Evolutionary conservation across 2,113 vertebrate genomes (phyloP).

Genomic region (Plotosus lineatus): DNA sequence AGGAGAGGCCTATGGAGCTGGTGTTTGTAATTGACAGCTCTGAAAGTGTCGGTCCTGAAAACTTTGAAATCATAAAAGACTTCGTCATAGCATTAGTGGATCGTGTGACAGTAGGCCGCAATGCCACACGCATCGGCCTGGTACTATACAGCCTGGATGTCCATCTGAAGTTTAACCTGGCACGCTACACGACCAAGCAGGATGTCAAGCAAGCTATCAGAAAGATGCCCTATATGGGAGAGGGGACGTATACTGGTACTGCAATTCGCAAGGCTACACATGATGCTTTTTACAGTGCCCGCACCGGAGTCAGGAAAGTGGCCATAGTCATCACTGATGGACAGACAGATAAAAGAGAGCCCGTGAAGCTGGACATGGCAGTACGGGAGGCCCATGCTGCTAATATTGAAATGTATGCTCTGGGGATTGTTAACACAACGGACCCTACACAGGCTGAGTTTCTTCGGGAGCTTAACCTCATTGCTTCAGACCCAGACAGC

Average conservation of each 20-base stretch:
- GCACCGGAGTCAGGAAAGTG: constrained; percentile 81
- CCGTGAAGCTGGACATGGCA: constrained; percentile 81
- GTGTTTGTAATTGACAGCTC: constrained; percentile 93
- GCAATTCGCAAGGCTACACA: constrained; percentile 86
- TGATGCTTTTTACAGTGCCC: constrained; percentile 83
- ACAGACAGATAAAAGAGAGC: constrained; percentile 85
- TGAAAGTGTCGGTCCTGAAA: constrained; percentile 89
- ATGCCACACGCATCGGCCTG: constrained; percentile 85
- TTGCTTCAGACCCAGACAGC: constrained; percentile 86
- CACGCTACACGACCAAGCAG: constrained; percentile 73
- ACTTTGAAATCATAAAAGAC: constrained; percentile 91
- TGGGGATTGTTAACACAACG: constrained; percentile 85
- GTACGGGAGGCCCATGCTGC: constrained; percentile 85
- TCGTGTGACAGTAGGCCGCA: constrained; percentile 83
- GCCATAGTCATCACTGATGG: constrained; percentile 88
- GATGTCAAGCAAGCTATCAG: constrained; percentile 85
- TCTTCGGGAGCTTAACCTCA: constrained; percentile 83
- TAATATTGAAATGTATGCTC: constrained; percentile 88
- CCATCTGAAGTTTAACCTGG: constrained; percentile 82
- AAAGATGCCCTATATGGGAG: constrained; percentile 86
- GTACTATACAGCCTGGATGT: constrained; percentile 88
- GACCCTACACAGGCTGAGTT: constrained; percentile 84
- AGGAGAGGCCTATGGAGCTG: constrained; percentile 91
- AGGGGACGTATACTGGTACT: constrained; percentile 87
- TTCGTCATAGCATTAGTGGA: constrained; percentile 88